Evolutionary conservation across 2,113 vertebrate genomes (phyloP).

Genomic region (Columba janthina): DNA sequence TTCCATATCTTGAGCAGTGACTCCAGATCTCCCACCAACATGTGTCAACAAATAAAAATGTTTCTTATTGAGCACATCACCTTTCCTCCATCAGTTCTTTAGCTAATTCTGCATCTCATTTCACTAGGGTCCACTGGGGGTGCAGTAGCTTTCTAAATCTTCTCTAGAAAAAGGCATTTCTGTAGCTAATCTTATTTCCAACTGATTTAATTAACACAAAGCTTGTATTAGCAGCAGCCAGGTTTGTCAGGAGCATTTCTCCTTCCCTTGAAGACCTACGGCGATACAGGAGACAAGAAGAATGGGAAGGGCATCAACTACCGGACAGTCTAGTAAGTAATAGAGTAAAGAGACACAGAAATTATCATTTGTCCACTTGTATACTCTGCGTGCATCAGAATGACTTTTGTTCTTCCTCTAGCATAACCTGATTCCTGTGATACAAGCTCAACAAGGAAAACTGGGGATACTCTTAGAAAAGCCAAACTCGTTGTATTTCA

Average conservation of each 20-base stretch:
- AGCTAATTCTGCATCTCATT: background rate
- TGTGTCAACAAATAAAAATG: background rate
- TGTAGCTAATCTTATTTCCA: background rate
- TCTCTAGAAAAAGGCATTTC: background rate
- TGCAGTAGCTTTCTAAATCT: background rate
- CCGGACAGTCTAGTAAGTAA: background rate
- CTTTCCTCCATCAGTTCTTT: background rate
- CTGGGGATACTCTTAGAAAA: background rate
- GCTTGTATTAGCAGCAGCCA: background rate
- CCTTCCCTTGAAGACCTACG: background rate
- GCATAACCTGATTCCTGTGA: background rate
- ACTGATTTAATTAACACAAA: background rate
- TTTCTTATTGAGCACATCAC: background rate
- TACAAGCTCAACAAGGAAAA: background rate
- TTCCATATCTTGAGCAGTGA: background rate
- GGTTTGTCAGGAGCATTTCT: background rate
- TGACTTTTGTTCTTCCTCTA: background rate
- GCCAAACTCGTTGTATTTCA: background rate
- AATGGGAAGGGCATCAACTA: background rate
- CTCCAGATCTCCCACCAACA: background rate
- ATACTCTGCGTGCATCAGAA: background rate
- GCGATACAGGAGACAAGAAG: background rate
- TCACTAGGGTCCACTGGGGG: background rate
- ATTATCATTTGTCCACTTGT: background rate
- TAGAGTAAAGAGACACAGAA: background rate